phyloP scores from a whole-genome alignment of 2,113 vertebrate species.

The Albula goreensis region DNA sequence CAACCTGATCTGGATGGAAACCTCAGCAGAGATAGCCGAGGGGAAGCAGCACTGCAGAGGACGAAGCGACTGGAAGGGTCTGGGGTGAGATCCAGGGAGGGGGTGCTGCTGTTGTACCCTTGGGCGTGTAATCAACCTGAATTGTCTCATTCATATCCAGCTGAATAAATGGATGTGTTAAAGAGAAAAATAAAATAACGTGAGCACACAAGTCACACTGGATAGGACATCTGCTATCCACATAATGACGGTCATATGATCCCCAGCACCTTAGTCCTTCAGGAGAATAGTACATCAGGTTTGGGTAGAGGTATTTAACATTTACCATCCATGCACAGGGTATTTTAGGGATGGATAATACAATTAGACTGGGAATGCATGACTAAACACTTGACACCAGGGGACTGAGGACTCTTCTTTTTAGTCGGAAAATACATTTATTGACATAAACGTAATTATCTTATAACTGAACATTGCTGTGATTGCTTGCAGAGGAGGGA shows the following conservation, averaged over 20 bases:
- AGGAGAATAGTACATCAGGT: neutral
- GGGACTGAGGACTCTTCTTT: neutral
- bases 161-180: neutral
- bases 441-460: neutral
- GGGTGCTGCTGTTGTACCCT: neutral
- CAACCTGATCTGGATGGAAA: neutral
- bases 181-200: neutral
- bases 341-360: neutral
- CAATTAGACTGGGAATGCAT: neutral
- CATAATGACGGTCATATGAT: neutral
- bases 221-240: neutral
- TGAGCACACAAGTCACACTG: neutral
- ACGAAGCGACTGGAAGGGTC: neutral
- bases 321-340: neutral
- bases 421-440: neutral
- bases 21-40: neutral
- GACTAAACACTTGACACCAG: neutral
- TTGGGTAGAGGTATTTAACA: neutral
- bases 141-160: neutral
- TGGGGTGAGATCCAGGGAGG: neutral
- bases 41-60: neutral
- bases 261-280: neutral
- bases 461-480: neutral
- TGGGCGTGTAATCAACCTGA: neutral
- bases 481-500: neutral